phyloP scores from a whole-genome alignment of 2,888 invertebrate species.

The Furcula furcula region DNA sequence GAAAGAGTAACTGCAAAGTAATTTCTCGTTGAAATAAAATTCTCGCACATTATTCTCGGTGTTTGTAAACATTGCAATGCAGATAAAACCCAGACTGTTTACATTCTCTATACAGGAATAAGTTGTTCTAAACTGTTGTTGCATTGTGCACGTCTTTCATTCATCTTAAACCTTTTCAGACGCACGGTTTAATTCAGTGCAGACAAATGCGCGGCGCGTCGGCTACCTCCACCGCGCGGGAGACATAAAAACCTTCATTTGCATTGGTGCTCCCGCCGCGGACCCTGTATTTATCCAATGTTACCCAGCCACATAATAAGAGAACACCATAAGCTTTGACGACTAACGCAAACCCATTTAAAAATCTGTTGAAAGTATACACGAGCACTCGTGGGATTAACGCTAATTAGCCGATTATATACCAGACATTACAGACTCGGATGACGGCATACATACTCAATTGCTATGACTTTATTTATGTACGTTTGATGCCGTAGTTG shows the following conservation, averaged over 20 bases:
- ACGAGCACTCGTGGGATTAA: conserved; percentile 40
- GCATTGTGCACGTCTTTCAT: conserved; percentile 67
- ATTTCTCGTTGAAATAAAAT: conserved; percentile 13
- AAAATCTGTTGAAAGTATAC: conserved; percentile 55
- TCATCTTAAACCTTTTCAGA: conserved; percentile 76
- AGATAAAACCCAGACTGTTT: conserved; percentile 65
- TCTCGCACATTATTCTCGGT: conserved; percentile 24
- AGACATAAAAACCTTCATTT: conserved; percentile 73
- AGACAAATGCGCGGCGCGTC: conserved; percentile 52
- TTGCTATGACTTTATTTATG: conserved; percentile 7
- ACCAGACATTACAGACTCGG: conserved; percentile 11
- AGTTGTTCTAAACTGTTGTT: conserved; percentile 72
- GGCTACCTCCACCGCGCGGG: conserved; percentile 35
- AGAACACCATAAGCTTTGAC: conserved; percentile 56
- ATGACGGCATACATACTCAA: conserved; percentile 10
- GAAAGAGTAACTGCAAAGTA: neutral
- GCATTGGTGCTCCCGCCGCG: conserved; percentile 60
- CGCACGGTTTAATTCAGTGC: conserved; percentile 67
- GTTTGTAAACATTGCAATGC: conserved; percentile 39
- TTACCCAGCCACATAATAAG: conserved; percentile 66
- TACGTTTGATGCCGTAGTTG: conserved; percentile 18
- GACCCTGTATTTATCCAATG: conserved; percentile 67
- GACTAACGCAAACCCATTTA: conserved; percentile 54
- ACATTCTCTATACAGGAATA: conserved; percentile 62
- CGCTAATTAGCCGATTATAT: conserved; percentile 53